A percentile compares a stretch with the other conserved stretches of the same genome.
Conservation (phyloP, 2,113 vertebrate genomes). For the Ictidomys tridecemlineatus region DNA sequence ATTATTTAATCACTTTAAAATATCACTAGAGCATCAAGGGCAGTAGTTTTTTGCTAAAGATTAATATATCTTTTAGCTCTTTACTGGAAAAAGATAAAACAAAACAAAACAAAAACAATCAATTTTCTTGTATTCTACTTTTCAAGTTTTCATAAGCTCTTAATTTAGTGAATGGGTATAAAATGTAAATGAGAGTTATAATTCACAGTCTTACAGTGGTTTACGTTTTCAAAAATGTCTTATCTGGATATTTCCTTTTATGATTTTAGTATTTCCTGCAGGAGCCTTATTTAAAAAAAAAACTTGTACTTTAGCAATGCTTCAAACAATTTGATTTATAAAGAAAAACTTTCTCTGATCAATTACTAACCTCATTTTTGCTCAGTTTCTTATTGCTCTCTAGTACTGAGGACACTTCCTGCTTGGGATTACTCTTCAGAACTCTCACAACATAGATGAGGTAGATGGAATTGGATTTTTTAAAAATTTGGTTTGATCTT, state of each 20-base stretch:
- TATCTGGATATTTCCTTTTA: not conserved
- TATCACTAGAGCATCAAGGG: not conserved
- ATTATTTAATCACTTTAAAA: not conserved
- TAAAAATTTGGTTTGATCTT: no score
- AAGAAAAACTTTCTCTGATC: not conserved
- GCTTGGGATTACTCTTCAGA: not conserved
- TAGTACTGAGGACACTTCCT: not conserved
- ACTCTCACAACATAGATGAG: not conserved
- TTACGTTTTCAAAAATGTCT: conserved; percentile 10
- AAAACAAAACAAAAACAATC: not conserved
- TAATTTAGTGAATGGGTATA: not conserved
- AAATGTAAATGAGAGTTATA: not conserved
- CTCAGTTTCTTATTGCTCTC: not conserved
- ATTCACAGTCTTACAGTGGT: not conserved
- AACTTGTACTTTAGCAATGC: not conserved
- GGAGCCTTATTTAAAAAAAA: no score
- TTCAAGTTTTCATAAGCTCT: not conserved
- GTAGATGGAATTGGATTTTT: not conserved
- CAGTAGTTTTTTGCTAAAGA: not conserved
- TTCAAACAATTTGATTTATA: not conserved
- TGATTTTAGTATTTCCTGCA: not conserved
- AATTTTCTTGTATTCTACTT: not conserved
- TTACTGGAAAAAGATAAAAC: not conserved
- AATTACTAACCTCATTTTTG: not conserved
- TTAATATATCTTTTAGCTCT: not conserved